A percentile compares a stretch with the other conserved stretches of the same genome.
These are phyloP conservation scores for Drosophila mayaguana DNA, from an alignment of 2,888 invertebrate genomes.

Conservation along the genomic window DNA sequence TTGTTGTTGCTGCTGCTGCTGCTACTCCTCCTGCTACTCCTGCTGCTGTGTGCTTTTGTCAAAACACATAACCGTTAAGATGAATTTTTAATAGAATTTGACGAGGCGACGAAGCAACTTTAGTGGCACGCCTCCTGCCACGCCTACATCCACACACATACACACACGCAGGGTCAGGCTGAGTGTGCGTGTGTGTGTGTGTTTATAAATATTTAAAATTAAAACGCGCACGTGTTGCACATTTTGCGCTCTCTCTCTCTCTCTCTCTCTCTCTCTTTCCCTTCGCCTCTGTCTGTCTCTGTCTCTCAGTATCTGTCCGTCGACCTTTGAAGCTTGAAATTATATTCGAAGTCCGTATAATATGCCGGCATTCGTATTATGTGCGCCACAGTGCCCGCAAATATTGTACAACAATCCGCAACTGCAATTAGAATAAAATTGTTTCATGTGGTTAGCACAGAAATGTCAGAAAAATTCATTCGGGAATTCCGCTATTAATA, in stretches of 20 bases:
- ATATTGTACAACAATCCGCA: neutral
- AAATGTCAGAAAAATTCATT: conserved; percentile 27
- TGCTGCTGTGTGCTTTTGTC: conserved; percentile 42
- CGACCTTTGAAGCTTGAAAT: conserved; percentile 38
- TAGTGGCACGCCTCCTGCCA: conserved; percentile 31
- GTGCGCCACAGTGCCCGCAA: conserved; percentile 18
- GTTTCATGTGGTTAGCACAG: conserved; percentile 46
- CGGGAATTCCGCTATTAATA: conserved; percentile 56
- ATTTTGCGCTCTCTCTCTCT: conserved; percentile 34
- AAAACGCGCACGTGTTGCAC: conserved; percentile 74
- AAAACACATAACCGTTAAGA: conserved; percentile 77
- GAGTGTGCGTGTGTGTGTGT: conserved; percentile 27
- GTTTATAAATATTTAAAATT: conserved; percentile 74
- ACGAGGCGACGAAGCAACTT: conserved; percentile 56
- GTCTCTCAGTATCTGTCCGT: neutral
- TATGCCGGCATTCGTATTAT: conserved; percentile 20
- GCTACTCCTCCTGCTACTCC: neutral
- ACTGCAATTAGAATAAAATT: conserved; percentile 62
- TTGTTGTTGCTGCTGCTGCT: neutral
- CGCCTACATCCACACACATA: conserved; percentile 7
- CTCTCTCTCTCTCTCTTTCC: neutral
- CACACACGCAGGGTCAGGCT: neutral
- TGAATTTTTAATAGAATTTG: conserved; percentile 75
- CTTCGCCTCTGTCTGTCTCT: neutral
- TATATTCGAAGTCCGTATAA: conserved; percentile 65